Conservation (phyloP, 2,797 vertebrate genomes). For the Arnoldichthys spilopterus region DNA sequence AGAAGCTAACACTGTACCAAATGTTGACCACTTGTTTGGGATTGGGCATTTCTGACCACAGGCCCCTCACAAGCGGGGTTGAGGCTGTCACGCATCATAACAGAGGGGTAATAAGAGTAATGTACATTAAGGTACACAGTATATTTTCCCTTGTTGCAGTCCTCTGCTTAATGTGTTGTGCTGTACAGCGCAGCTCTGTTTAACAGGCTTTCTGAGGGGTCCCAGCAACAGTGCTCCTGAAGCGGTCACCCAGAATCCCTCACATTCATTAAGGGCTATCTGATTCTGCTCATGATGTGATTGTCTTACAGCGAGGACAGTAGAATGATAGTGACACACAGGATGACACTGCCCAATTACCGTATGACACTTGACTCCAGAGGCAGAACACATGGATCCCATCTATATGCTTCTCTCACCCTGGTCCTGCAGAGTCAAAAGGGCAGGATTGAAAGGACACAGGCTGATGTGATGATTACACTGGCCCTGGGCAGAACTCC, state of each 20-base stretch:
- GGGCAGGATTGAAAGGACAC: not conserved
- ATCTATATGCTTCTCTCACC: not conserved
- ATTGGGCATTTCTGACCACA: too few relatives aligned
- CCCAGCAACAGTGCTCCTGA: not conserved
- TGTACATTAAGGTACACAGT: too few relatives aligned
- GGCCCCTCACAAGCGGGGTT: too few relatives aligned
- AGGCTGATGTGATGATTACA: conserved; percentile 13
- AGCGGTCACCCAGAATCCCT: not conserved
- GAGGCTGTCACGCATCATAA: too few relatives aligned
- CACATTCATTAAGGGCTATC: not conserved
- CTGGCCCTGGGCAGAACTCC: not conserved
- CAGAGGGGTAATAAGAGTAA: too few relatives aligned
- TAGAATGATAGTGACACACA: not conserved
- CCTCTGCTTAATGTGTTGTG: too few relatives aligned
- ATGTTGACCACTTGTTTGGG: too few relatives aligned
- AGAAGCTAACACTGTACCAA: too few relatives aligned
- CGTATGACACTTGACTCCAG: not conserved
- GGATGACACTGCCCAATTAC: conserved; percentile 17
- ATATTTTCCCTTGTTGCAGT: too few relatives aligned
- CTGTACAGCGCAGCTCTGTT: too few relatives aligned
- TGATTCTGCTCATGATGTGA: not conserved
- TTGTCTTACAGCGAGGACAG: not conserved
- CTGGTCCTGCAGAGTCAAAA: not conserved
- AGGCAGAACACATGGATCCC: not conserved
- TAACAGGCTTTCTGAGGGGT: too few relatives aligned